These are phyloP conservation scores for Cistogaster globosa DNA, from an alignment of 2,888 invertebrate genomes.

Conservation along the genomic window DNA sequence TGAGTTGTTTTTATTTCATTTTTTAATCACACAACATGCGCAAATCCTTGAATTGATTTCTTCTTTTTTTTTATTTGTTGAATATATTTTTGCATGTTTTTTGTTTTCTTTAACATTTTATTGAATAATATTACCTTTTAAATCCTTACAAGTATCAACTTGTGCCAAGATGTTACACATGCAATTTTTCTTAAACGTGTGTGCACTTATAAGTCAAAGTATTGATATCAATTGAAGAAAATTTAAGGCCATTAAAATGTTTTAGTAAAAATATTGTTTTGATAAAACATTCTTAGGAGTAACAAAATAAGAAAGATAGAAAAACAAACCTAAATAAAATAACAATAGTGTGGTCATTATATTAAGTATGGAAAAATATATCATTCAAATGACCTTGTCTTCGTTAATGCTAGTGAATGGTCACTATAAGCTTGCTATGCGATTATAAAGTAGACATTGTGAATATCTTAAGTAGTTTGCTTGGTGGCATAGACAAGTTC, in stretches of 20 bases:
- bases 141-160: slow-evolving; percentile 45
- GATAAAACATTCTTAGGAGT: neutral
- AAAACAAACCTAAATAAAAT: neutral
- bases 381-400: no score
- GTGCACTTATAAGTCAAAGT: neutral
- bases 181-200: neutral
- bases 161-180: slow-evolving; percentile 39
- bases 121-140: slow-evolving; percentile 23
- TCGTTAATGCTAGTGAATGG: no score
- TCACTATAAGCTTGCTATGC: no score
- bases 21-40: slow-evolving; percentile 37
- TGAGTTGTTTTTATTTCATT: neutral
- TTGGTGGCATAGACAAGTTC: no score
- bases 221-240: neutral
- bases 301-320: neutral
- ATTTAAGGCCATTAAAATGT: neutral
- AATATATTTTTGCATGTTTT: neutral
- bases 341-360: no score
- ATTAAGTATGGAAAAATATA: no score
- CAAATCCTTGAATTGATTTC: slow-evolving; percentile 2
- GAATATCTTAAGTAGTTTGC: no score
- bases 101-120: neutral
- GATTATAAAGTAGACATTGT: no score
- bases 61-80: slow-evolving; percentile 2
- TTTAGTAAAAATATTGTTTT: no score